phyloP scores from a whole-genome alignment of 2,797 vertebrate genomes.

The Neomorphus geoffroyi region DNA sequence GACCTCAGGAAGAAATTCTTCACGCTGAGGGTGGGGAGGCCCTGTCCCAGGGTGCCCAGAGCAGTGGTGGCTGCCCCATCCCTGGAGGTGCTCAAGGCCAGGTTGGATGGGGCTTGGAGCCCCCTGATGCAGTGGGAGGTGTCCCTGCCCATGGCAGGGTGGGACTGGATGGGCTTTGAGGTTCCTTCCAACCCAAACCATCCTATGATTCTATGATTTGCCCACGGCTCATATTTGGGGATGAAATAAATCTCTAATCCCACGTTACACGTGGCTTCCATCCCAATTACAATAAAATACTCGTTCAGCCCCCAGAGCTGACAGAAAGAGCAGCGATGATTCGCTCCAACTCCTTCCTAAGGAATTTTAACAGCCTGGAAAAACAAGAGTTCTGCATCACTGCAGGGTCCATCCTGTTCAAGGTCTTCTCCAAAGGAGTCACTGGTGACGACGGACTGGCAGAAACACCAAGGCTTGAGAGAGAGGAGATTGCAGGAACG shows the following conservation, averaged over 20 bases:
- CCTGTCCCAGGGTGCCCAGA: no score
- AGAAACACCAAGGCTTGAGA: not conserved
- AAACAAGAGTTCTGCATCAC: rapidly evolving
- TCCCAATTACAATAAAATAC: not conserved
- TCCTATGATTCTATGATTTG: not conserved
- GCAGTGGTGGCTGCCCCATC: no score
- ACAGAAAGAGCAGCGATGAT: not conserved
- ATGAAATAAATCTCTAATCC: not conserved
- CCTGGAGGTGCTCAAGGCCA: no score
- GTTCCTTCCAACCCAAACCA: no score
- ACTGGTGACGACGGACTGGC: rapidly evolving
- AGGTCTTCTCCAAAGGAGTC: not conserved
- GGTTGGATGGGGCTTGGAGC: no score
- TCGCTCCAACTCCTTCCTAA: not conserved
- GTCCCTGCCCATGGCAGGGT: no score
- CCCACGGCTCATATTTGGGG: not conserved
- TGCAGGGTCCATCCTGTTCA: rapidly evolving
- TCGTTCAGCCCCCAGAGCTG: not conserved
- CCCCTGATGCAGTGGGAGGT: no score
- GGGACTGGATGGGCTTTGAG: no score
- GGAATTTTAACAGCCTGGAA: not conserved
- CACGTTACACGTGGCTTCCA: not conserved
- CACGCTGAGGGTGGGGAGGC: no score
- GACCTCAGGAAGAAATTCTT: no score
- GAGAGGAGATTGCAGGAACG: rapidly evolving